These are phyloP conservation scores for Neodiprion pinetum DNA, from an alignment of 1,140 invertebrate species.

Conservation along the genomic window DNA sequence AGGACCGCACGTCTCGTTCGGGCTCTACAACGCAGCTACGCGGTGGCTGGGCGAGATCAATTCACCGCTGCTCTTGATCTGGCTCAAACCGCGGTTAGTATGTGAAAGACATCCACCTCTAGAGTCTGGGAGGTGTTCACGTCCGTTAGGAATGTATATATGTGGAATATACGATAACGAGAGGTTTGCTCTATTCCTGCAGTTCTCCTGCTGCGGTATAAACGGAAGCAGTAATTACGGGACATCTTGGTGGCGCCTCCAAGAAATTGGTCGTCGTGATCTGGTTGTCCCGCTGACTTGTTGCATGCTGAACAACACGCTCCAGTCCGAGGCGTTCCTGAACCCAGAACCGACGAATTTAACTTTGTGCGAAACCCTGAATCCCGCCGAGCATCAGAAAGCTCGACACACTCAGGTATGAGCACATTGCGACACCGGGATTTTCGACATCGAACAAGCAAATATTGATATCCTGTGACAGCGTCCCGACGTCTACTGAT, in stretches of 20 bases:
- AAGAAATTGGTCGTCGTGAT: constrained; percentile 73
- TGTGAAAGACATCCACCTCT: constrained; percentile 7
- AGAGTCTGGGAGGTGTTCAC: not conserved
- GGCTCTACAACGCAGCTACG: constrained; percentile 77
- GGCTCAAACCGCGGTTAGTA: constrained; percentile 70
- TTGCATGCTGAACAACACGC: constrained; percentile 72
- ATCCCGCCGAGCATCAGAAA: constrained; percentile 66
- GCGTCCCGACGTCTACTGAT: not conserved
- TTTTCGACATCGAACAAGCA: not conserved
- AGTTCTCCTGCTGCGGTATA: constrained; percentile 87
- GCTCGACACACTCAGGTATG: constrained; percentile 69
- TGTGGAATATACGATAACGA: constrained; percentile 3
- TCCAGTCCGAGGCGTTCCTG: constrained; percentile 69
- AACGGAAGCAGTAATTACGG: constrained; percentile 80
- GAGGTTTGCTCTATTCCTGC: constrained; percentile 34
- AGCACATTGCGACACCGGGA: not conserved
- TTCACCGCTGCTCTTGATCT: constrained; percentile 84
- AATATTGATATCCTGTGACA: not conserved
- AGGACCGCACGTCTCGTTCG: constrained; percentile 72
- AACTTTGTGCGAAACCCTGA: constrained; percentile 73
- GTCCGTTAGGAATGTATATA: constrained; percentile 9
- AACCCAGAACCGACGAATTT: constrained; percentile 79
- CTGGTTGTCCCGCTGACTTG: constrained; percentile 80
- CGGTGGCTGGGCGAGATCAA: constrained; percentile 72
- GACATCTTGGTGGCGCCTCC: constrained; percentile 81